Base-by-base conservation (phyloP, 2,888 invertebrate species). In the Unio delphinus region DNA sequence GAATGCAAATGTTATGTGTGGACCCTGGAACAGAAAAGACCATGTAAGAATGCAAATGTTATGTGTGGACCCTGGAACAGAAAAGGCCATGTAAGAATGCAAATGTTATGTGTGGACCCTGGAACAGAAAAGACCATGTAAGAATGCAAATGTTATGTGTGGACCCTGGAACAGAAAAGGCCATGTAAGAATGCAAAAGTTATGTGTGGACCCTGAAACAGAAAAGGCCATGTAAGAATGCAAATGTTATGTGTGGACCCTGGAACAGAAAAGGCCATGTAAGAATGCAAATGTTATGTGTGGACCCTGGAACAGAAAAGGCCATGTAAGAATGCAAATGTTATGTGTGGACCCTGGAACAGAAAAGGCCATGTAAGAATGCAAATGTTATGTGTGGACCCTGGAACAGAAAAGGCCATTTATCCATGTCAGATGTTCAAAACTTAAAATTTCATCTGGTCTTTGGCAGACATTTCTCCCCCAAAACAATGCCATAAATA, bases 41-140 rank as follows among this genome's bases (percentile, higher is more conserved):
- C n/a, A 58, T 23, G 23, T 23, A 6, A 58, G 11, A 58, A 23
- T 58, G 15, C n/a, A n/a, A 8, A 34, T 8, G 8, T 1, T 91
- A 99, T 99, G 89, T 99, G 98, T 55, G 99, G 99, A n/a, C 99
- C 99, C 91, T 92, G 81, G 26, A 77, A 76, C 30, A 68, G 56
- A 34, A 73, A 28, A 55, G 54, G 28, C 56, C 56, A 45, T 8
- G 26, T 30, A 1, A 45, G 11, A 45, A 45, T 45, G 3, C 11
- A 45, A 15, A 3, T 70, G 99, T 99, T 91, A 99, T 99, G 89
- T 99, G 98, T 55, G 99, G 99, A n/a, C 99, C 99, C 91, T 92
- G 81, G 26, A 76, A 76, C 30, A 68, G 56, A 34, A 73, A 28
- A 55, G 45, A n/a, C 45, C 56, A 45, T 18, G 28, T 30, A 7